Conservation (phyloP, 1,140 invertebrate genomes). For the Drosophila watanabei region DNA sequence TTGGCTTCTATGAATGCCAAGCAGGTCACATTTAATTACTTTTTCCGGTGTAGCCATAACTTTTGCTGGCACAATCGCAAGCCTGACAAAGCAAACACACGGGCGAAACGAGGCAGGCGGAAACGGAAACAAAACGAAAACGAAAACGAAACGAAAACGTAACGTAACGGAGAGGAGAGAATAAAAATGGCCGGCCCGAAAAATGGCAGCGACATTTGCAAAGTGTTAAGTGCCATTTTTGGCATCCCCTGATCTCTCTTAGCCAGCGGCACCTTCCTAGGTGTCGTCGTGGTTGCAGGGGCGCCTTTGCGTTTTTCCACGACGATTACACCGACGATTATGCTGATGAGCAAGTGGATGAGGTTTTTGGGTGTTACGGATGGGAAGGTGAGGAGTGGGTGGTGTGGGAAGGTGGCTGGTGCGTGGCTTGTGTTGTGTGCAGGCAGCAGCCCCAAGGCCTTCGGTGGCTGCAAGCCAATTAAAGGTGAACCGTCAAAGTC, state of each 20-base stretch:
- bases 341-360: conserved; percentile 45
- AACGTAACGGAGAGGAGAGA: conserved; percentile 2
- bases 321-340: conserved; percentile 61
- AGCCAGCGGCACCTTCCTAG: conserved; percentile 16
- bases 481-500: conserved; percentile 43
- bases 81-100: conserved; percentile 5
- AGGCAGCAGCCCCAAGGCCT: conserved; percentile 8
- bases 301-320: conserved; percentile 19
- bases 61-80: conserved; percentile 2
- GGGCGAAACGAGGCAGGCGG: conserved; percentile 1
- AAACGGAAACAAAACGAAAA: conserved; percentile 7
- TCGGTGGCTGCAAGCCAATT: conserved; percentile 52
- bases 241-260: conserved; percentile 33
- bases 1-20: neutral
- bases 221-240: conserved; percentile 60
- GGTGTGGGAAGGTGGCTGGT: neutral
- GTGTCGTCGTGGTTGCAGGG: conserved; percentile 13
- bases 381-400: too few relatives aligned
- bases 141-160: neutral
- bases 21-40: conserved; percentile 23
- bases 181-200: conserved; percentile 37
- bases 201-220: conserved; percentile 55
- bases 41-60: conserved; percentile 22
- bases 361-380: neutral
- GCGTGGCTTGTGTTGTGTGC: neutral